Base-by-base conservation (phyloP, 2,888 invertebrate genomes). In the Philopedon plagiatum region DNA sequence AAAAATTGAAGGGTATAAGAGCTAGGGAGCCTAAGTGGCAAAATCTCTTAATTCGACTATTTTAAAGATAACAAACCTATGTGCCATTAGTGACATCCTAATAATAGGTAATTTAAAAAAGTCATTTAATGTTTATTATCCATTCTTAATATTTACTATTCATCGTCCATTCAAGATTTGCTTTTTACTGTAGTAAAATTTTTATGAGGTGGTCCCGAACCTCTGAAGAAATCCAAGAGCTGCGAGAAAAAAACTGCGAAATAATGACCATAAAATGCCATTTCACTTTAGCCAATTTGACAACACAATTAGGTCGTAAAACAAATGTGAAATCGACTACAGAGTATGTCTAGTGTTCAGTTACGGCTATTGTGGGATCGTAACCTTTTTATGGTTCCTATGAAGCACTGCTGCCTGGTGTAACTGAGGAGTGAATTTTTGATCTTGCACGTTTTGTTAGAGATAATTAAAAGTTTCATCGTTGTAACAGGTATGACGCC, bases 231-330 rank as follows among this genome's bases (percentile, higher is more conserved):
- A 26, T 44, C 21, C 32, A 23, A 46, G 41, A 46, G 29, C 58
- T 49, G 76, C 64, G 73, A 76, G 71, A 73, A 66, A 65, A 74
- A 78, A 77, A 72, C 76, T 26, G 70, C 69, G 68, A 73, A 78
- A 77, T 79, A 78, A 80, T 79, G 75, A 73, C 79, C 78, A 80
- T 80, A 78, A 80, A 79, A 75, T 75, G 29, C 70, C 78, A 77
- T 80, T 80, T 77, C 75, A 78, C 76, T 81, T 78, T 77, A 79
- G 79, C 78, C 80, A 81, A 82, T 84, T 82, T 84, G 84, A 83
- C 84, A 83, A 82, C 82, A 84, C 84, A 84, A 84, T 85, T 85
- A 85, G 83, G 81, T 81, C 82, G 81, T 83, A 83, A 83, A 83
- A 81, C 79, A 82, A 69, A 82, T 81, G 81, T 81, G 81, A 82